Conservation (phyloP, 2,888 invertebrate species). For the Tachina lurida region DNA sequence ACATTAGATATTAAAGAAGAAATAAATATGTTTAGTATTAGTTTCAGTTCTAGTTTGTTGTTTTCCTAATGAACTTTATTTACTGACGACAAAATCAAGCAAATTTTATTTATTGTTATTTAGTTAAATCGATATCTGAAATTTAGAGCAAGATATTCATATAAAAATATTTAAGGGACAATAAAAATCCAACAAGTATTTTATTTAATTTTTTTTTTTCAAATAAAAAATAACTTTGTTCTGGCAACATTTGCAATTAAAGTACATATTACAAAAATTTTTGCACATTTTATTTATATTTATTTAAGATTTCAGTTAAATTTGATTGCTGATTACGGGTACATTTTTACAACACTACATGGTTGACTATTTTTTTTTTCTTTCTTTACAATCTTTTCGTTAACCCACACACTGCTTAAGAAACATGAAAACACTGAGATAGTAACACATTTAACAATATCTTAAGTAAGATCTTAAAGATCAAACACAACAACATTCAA, state of each 20-base stretch:
- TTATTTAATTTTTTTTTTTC: too few relatives aligned
- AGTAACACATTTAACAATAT: slow-evolving; percentile 53
- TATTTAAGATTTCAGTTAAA: too few relatives aligned
- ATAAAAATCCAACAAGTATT: background rate
- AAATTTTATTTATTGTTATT: background rate
- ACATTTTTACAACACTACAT: background rate
- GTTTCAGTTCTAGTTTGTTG: background rate
- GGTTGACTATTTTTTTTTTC: background rate
- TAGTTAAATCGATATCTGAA: too few relatives aligned
- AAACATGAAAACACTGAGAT: slow-evolving; percentile 14
- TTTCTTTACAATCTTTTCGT: background rate
- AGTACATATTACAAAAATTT: too few relatives aligned
- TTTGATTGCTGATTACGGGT: background rate
- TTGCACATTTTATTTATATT: too few relatives aligned
- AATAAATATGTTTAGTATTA: too few relatives aligned
- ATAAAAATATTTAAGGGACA: background rate
- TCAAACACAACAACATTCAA: slow-evolving; percentile 38
- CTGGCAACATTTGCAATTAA: too few relatives aligned
- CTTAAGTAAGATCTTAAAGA: slow-evolving; percentile 56
- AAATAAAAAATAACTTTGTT: too few relatives aligned
- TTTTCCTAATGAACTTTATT: slow-evolving; percentile 2
- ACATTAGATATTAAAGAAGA: too few relatives aligned
- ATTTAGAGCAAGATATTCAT: too few relatives aligned
- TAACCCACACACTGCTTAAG: slow-evolving; percentile 45
- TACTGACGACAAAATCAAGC: background rate